Evolutionary conservation across 2,888 invertebrate species (phyloP).

Genomic region (Mongoloraphidia duomilia): DNA sequence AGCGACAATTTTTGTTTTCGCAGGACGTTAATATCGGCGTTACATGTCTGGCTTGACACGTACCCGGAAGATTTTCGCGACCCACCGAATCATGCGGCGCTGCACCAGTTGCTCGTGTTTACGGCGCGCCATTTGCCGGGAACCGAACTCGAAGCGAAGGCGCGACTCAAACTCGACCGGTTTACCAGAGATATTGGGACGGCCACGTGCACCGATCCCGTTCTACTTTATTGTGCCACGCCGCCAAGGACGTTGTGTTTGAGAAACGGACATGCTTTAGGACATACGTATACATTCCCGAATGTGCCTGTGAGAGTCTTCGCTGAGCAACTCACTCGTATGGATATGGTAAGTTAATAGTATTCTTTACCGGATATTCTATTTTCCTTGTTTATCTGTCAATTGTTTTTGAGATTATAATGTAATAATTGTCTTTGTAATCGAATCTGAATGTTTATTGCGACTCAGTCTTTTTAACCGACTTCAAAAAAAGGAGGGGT

Average conservation of each 20-base stretch:
- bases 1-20: conserved; percentile 18
- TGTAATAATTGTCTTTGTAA: too few species aligned
- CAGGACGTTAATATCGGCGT: conserved; percentile 74
- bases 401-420: too few species aligned
- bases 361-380: too few species aligned
- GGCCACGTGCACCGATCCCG: conserved; percentile 30
- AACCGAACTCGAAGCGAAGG: conserved; percentile 71
- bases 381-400: too few species aligned
- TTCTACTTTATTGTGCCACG: conserved; percentile 24
- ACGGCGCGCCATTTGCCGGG: conserved; percentile 68
- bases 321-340: conserved; percentile 93
- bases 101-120: conserved; percentile 74
- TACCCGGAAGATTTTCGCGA: conserved; percentile 91
- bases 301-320: conserved; percentile 80
- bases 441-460: too few species aligned
- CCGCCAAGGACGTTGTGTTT: conserved; percentile 23
- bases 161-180: conserved; percentile 60
- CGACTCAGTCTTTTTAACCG: too few species aligned
- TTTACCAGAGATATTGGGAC: conserved; percentile 41
- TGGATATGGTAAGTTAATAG: conserved; percentile 64
- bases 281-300: conserved; percentile 55
- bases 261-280: conserved; percentile 30
- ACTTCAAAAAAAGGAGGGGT: too few species aligned
- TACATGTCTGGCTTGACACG: conserved; percentile 95
- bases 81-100: conserved; percentile 60